A percentile compares a stretch with the other conserved stretches of the same genome.
Conservation (phyloP, 2,797 vertebrate genomes). For the Fistularia tabacaria region DNA sequence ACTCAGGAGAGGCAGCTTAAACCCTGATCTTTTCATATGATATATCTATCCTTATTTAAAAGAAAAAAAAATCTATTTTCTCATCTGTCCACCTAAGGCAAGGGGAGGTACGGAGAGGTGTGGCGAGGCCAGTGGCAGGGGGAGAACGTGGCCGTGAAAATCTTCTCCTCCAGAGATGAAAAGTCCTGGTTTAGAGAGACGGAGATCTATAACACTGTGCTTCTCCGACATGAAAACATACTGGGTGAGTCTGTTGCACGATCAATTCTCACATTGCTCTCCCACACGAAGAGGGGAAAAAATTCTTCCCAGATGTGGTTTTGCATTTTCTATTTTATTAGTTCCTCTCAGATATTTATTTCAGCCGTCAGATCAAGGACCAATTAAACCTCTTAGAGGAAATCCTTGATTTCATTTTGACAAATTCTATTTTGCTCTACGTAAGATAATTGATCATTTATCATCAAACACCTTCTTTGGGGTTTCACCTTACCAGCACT, state of each 20-base stretch:
- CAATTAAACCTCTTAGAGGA: not conserved
- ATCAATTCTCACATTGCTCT: too few relatives aligned
- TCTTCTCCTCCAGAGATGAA: conserved; percentile 83
- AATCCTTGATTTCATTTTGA: not conserved
- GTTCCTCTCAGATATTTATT: too few relatives aligned
- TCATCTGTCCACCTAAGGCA: conserved; percentile 55
- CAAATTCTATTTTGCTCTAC: too few relatives aligned
- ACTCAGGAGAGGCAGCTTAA: too few relatives aligned
- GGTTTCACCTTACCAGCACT: too few relatives aligned
- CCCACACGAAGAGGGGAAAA: too few relatives aligned
- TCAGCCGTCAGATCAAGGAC: not conserved
- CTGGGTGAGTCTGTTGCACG: conserved; percentile 65
- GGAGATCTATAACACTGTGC: conserved; percentile 83
- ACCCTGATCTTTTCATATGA: not conserved
- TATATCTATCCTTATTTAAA: not conserved
- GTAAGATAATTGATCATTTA: too few relatives aligned
- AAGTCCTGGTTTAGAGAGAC: conserved; percentile 85
- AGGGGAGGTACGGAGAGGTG: conserved; percentile 82
- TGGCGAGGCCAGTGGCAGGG: conserved; percentile 85
- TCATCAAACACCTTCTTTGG: too few relatives aligned
- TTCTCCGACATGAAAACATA: conserved; percentile 82
- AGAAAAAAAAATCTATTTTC: not conserved
- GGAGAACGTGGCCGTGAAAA: conserved; percentile 82
- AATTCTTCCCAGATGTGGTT: too few relatives aligned
- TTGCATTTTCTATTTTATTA: too few relatives aligned